Conservation (phyloP, 2,113 vertebrate species). For the Ptychochromis oligacanthus region DNA sequence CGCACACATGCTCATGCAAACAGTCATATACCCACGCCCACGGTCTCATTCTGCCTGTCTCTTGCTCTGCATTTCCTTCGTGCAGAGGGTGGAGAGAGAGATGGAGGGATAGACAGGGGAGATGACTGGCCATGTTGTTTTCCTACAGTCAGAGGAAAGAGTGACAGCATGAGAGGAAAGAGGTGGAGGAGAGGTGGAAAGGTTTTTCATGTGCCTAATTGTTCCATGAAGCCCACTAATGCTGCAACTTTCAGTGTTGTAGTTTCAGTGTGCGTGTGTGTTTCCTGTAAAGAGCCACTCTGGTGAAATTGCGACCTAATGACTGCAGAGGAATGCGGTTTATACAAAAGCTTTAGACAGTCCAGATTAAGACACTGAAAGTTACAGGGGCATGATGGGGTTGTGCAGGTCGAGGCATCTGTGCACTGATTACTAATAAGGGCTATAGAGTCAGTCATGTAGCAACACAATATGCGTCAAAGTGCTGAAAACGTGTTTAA, state of each 20-base stretch:
- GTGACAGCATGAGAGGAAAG: conserved; percentile 68
- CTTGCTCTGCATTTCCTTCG: conserved; percentile 46
- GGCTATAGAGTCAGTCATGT: neutral
- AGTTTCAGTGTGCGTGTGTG: conserved; percentile 48
- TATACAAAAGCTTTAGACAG: neutral
- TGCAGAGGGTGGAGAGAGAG: conserved; percentile 49
- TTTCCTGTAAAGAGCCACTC: conserved; percentile 54
- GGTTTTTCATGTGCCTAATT: conserved; percentile 37
- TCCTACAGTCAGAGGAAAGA: conserved; percentile 70
- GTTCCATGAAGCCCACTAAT: conserved; percentile 63
- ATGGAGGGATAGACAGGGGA: conserved; percentile 55
- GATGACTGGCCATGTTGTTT: conserved; percentile 69
- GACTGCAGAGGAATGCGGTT: conserved; percentile 29
- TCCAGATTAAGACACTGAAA: neutral
- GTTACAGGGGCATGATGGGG: neutral
- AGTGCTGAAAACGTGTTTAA: neutral
- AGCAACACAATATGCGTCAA: neutral
- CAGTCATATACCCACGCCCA: conserved; percentile 56
- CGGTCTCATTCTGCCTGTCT: conserved; percentile 54
- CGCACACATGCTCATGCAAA: conserved; percentile 51
- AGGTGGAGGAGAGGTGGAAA: conserved; percentile 69
- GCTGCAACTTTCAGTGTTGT: conserved; percentile 37
- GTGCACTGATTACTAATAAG: neutral
- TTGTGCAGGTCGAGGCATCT: conserved; percentile 1
- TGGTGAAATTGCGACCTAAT: conserved; percentile 34